phyloP scores from a whole-genome alignment of 1,140 invertebrate genomes.

The Dendroctonus valens region DNA sequence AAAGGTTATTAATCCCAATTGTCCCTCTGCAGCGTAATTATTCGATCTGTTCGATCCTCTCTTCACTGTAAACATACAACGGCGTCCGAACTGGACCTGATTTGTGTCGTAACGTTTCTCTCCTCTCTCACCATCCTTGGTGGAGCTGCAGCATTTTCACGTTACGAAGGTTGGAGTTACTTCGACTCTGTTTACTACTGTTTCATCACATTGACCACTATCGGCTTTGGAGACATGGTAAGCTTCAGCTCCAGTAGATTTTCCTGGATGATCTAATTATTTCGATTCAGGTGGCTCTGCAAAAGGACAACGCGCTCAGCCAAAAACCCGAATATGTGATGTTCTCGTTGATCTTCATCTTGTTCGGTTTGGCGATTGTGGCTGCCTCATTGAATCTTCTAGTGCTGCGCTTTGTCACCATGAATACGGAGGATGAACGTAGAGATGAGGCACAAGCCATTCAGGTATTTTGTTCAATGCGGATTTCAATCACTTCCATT shows the following conservation, averaged over 20 bases:
- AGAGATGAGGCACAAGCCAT: constrained; percentile 92
- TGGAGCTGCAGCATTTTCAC: constrained; percentile 92
- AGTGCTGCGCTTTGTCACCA: constrained; percentile 97
- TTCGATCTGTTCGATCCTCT: constrained; percentile 80
- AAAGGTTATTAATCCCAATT: constrained; percentile 2
- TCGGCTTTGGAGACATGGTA: constrained; percentile 76
- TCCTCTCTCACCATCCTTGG: constrained; percentile 91
- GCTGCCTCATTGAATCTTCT: constrained; percentile 97
- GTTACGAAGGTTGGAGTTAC: constrained; percentile 96
- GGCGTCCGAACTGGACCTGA: constrained; percentile 92
- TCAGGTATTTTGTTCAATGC: constrained; percentile 63
- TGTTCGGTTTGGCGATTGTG: constrained; percentile 98
- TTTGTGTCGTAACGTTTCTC: constrained; percentile 86
- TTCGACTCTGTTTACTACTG: constrained; percentile 99
- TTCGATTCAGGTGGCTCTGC: constrained; percentile 65
- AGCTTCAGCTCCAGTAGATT: constrained; percentile 5
- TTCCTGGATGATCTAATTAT: background rate
- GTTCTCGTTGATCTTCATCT: constrained; percentile 97
- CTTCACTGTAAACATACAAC: constrained; percentile 76
- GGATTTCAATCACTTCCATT: background rate
- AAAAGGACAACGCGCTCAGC: constrained; percentile 93
- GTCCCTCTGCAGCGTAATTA: constrained; percentile 71
- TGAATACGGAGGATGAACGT: constrained; percentile 94
- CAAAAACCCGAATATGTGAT: constrained; percentile 96
- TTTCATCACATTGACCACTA: constrained; percentile 98